A percentile compares a stretch with the other conserved stretches of the same genome.
phyloP scores from a whole-genome alignment of 2,888 invertebrate genomes.

The Blastobasis lacticolella region DNA sequence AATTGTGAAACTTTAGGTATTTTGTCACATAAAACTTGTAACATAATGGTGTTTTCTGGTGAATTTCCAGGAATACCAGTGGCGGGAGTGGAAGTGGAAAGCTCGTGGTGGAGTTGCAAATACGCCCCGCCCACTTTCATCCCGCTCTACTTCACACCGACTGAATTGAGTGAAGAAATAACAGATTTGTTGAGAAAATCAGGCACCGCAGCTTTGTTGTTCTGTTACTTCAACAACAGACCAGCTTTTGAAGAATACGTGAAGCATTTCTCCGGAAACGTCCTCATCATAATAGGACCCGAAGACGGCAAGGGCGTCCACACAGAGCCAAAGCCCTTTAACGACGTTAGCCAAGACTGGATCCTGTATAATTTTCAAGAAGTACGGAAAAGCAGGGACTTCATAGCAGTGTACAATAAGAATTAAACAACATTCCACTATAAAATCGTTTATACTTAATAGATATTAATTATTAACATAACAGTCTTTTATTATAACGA shows the following conservation, averaged over 20 bases:
- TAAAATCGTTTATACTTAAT: conserved; percentile 16
- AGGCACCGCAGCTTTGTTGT: conserved; percentile 76
- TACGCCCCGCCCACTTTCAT: conserved; percentile 84
- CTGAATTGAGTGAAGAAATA: conserved; percentile 44
- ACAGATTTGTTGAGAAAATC: conserved; percentile 45
- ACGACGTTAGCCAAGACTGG: conserved; percentile 74
- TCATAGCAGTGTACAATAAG: conserved; percentile 75
- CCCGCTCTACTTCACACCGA: conserved; percentile 71
- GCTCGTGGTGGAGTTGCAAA: conserved; percentile 85
- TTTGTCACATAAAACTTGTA: no score
- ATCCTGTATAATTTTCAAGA: conserved; percentile 67
- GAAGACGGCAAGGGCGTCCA: conserved; percentile 75
- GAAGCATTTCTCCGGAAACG: conserved; percentile 74
- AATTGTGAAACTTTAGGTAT: no score
- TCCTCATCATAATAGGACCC: conserved; percentile 85
- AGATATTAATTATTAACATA: conserved; percentile 13
- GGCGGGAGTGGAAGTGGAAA: conserved; percentile 84
- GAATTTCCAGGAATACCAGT: conserved; percentile 71
- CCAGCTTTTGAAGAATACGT: conserved; percentile 81
- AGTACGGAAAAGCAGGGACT: conserved; percentile 77
- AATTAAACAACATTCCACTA: conserved; percentile 19
- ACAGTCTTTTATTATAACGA: conserved; percentile 27
- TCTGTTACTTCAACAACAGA: conserved; percentile 88
- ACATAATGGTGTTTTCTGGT: no score
- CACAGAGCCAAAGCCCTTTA: conserved; percentile 82